Evolutionary conservation across 2,888 invertebrate genomes (phyloP), one percentile per base, ranked within the genome.

Genomic region (Scaptomyza caliginosa): DNA sequence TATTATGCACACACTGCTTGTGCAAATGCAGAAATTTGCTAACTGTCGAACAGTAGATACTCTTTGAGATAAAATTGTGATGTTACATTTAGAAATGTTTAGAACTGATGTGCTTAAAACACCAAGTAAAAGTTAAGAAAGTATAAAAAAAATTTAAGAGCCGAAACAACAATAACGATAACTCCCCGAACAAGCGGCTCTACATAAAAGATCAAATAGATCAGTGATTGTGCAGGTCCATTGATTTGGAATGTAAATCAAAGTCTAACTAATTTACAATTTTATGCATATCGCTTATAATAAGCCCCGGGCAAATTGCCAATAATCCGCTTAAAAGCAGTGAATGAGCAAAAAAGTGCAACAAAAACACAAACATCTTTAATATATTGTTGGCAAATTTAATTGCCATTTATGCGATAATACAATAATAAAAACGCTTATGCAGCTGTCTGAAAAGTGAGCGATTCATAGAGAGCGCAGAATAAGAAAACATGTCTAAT

Each of bases 351-450:
- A 40, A 57, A 16, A 45, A 45, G 26, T 6, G 28, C 17, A 17
- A 23, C 19, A 50, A 51, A 50, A 51, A 45, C 17, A 6, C 19
- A 60, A 42, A 64, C 36, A 39, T 4, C 19, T 49, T 56, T 54
- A 48, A 55, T 45, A 64, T 59, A 68, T 34, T 54, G 36, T 48
- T 13, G 17, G 39, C 48, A 32, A 74, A 70, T 62, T 60, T 55
- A 65, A 76, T 68, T 49, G 58, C 48, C 67, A 72, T 72, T 78
- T 74, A 70, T 72, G 64, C 59, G 50, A 48, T 46, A 48, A 57
- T 57, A 54, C 65, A 65, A 74, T 59, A 68, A 71, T 81, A 62
- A 67, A 68, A 85, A 76, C 71, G 85, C 82, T 83, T 76, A 79
- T 81, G 86, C 80, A 68, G 39, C 59, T 26, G 42, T 30, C 51